phyloP scores from a whole-genome alignment of 2,113 vertebrate species.

The Podarcis muralis region DNA sequence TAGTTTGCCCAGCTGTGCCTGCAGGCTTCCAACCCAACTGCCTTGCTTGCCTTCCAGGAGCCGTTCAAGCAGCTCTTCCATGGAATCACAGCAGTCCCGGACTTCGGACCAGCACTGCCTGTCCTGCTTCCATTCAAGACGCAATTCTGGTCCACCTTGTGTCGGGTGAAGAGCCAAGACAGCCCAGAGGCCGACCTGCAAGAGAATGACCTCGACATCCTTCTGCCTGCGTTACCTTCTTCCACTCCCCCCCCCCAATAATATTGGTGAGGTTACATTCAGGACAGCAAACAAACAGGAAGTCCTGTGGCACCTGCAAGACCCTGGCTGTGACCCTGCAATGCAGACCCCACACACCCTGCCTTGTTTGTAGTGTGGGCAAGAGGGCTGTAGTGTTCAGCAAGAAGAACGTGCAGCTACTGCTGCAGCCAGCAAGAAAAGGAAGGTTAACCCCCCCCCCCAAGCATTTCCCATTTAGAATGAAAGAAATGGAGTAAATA shows the following conservation, averaged over 20 bases:
- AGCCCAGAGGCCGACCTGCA: background rate
- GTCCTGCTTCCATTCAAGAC: conserved; percentile 7
- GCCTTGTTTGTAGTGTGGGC: background rate
- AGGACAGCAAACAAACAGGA: no score
- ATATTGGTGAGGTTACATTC: background rate
- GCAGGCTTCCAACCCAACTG: background rate
- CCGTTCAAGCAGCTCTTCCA: background rate
- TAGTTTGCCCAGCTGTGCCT: no score
- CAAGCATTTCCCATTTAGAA: background rate
- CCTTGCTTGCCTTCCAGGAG: background rate
- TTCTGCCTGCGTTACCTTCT: no score
- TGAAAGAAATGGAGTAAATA: background rate
- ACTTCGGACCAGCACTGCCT: background rate
- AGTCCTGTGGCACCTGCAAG: no score
- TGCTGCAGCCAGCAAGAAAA: background rate
- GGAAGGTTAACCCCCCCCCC: background rate
- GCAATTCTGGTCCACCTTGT: background rate
- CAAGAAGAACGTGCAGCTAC: background rate
- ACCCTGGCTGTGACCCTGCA: no score
- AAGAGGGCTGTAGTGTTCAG: background rate
- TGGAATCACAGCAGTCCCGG: background rate
- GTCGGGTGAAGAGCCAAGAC: background rate
- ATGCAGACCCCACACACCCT: no score
- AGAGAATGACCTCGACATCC: background rate
- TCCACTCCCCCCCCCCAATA: background rate